A percentile compares a stretch with the other conserved stretches of the same genome.
phyloP scores from a whole-genome alignment of 1,140 invertebrate species.

The Anastrepha ludens region DNA sequence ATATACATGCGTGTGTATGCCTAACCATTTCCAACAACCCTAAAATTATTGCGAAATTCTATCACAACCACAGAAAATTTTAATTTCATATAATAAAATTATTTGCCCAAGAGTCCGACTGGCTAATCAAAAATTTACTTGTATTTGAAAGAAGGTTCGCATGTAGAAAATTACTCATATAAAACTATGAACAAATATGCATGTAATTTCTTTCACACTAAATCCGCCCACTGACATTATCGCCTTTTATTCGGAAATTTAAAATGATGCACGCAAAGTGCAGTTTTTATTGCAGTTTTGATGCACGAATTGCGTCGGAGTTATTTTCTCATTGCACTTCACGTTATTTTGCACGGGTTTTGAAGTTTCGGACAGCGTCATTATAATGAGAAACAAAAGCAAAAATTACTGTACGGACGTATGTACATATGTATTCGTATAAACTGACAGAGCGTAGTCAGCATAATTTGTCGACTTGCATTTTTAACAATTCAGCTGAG shows the following conservation, averaged over 20 bases:
- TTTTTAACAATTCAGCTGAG: not conserved
- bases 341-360: not conserved
- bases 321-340: slow-evolving; percentile 16
- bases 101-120: no score
- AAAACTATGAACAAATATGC: no score
- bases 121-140: no score
- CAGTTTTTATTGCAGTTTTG: not conserved
- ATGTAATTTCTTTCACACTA: slow-evolving; percentile 14
- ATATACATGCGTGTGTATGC: no score
- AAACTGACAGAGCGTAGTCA: slow-evolving; percentile 18
- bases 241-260: slow-evolving; percentile 20
- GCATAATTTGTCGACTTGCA: slow-evolving; percentile 43
- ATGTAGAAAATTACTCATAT: not conserved
- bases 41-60: no score
- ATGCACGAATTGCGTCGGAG: not conserved
- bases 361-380: slow-evolving; percentile 4
- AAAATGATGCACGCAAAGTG: slow-evolving; percentile 17
- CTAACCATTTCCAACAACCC: no score
- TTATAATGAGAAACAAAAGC: not conserved
- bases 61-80: no score
- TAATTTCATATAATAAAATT: no score
- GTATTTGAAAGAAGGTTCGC: not conserved
- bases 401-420: not conserved
- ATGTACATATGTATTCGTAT: not conserved
- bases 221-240: slow-evolving; percentile 3